Conservation (phyloP, 2,797 vertebrate genomes). For the Centropyge bicolor region DNA sequence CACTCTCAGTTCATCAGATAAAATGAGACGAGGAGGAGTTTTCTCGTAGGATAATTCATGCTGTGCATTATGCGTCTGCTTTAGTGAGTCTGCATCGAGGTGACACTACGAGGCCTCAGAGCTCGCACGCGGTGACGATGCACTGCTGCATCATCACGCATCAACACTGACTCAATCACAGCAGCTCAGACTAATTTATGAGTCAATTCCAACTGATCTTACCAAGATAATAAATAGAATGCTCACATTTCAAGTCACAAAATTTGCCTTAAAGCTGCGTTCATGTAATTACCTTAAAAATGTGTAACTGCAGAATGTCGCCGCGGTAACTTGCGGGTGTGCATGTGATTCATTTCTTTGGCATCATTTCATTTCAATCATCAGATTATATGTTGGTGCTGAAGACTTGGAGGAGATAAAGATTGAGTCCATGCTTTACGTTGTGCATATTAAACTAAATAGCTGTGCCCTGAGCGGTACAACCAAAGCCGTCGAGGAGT, state of each 20-base stretch:
- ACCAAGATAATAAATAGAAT: constrained; percentile 21
- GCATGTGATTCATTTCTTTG: constrained; percentile 39
- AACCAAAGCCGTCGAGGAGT: constrained; percentile 40
- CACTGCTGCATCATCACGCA: constrained; percentile 11
- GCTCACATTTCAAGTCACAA: constrained; percentile 29
- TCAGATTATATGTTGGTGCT: constrained; percentile 55
- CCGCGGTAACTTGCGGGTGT: constrained; percentile 3
- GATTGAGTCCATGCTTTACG: constrained; percentile 50
- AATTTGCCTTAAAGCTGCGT: constrained; percentile 27
- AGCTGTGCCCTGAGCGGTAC: constrained; percentile 53
- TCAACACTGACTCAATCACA: neutral
- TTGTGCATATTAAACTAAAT: constrained; percentile 64
- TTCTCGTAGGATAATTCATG: constrained; percentile 39
- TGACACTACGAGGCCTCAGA: constrained; percentile 3
- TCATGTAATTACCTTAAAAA: constrained; percentile 24
- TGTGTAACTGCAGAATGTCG: constrained; percentile 23
- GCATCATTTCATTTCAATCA: constrained; percentile 54
- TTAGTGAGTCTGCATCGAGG: constrained; percentile 35
- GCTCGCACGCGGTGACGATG: constrained; percentile 27
- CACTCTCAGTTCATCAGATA: constrained; percentile 51
- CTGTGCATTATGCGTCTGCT: constrained; percentile 43
- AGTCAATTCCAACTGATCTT: constrained; percentile 28
- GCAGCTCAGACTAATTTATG: constrained; percentile 23
- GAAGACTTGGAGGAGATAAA: constrained; percentile 58
- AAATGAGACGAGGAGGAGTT: constrained; percentile 35